A percentile compares a stretch with the other conserved stretches of the same genome.
phyloP scores from a whole-genome alignment of 2,797 vertebrate species.

The Cirrhinus molitorella region DNA sequence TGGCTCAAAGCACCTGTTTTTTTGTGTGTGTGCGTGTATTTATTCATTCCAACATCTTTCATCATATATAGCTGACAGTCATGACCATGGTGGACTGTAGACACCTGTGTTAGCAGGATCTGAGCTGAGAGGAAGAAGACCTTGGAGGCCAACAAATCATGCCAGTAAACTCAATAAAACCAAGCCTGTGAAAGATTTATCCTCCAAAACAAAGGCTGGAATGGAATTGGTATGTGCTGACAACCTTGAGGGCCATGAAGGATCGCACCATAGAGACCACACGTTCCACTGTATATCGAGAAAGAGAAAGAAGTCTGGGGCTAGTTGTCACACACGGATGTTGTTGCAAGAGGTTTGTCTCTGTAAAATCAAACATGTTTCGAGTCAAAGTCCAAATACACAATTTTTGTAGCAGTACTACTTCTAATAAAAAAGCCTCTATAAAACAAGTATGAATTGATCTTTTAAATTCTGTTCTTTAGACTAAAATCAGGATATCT shows the following conservation, averaged over 20 bases:
- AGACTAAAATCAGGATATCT: neutral
- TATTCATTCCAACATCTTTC: constrained; percentile 60
- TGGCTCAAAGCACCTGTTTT: constrained; percentile 38
- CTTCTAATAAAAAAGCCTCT: neutral
- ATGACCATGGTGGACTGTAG: constrained; percentile 56
- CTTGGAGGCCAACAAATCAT: constrained; percentile 69
- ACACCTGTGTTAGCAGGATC: constrained; percentile 60
- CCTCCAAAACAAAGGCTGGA: constrained; percentile 68
- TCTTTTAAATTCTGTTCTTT: no score
- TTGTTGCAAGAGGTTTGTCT: neutral
- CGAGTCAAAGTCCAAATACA: neutral
- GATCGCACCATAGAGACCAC: constrained; percentile 44
- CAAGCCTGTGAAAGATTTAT: constrained; percentile 69
- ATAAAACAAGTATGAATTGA: neutral
- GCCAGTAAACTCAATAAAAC: constrained; percentile 69
- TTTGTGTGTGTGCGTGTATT: constrained; percentile 49
- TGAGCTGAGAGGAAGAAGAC: constrained; percentile 60
- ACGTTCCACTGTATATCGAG: constrained; percentile 5
- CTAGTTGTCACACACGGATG: constrained; percentile 11
- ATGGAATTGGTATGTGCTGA: constrained; percentile 56
- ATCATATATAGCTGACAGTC: constrained; percentile 62
- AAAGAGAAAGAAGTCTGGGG: neutral
- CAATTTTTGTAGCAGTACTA: neutral
- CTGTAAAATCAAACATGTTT: neutral
- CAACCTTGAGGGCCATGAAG: constrained; percentile 62